Evolutionary conservation across 2,797 vertebrate species (phyloP).

Genomic region (Lepilemur septentrionalis): DNA sequence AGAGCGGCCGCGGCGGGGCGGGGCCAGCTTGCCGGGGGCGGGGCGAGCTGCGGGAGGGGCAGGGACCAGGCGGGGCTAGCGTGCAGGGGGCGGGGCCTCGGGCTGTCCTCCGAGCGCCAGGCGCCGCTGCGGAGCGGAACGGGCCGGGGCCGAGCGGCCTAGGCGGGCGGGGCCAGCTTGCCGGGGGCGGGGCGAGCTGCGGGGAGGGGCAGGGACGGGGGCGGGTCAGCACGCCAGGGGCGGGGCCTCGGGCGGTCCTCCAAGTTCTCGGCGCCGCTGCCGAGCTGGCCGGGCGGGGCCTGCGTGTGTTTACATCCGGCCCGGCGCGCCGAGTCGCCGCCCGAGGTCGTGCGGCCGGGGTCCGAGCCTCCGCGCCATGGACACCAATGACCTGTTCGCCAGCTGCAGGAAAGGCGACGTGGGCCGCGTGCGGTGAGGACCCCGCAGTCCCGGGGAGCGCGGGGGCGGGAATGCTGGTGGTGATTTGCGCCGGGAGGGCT

Average conservation of each 20-base stretch:
- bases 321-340: neutral
- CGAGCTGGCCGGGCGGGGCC: neutral
- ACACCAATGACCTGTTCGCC: constrained; percentile 93
- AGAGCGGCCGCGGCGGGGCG: too few species aligned
- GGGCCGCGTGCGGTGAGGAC: constrained; percentile 93
- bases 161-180: neutral
- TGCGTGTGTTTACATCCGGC: constrained; percentile 52
- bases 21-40: neutral
- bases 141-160: too few species aligned
- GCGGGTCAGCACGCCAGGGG: neutral
- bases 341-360: constrained; percentile 29
- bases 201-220: neutral
- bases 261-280: too few species aligned
- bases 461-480: neutral
- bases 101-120: too few species aligned
- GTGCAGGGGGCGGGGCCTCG: too few species aligned
- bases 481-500: neutral
- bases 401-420: constrained; percentile 97
- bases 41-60: too few species aligned
- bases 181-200: neutral
- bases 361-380: constrained; percentile 85
- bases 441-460: neutral
- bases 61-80: neutral
- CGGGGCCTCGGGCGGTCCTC: neutral
- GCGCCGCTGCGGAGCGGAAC: neutral